phyloP scores from a whole-genome alignment of 2,113 vertebrate species.

The Heloderma charlesbogerti region DNA sequence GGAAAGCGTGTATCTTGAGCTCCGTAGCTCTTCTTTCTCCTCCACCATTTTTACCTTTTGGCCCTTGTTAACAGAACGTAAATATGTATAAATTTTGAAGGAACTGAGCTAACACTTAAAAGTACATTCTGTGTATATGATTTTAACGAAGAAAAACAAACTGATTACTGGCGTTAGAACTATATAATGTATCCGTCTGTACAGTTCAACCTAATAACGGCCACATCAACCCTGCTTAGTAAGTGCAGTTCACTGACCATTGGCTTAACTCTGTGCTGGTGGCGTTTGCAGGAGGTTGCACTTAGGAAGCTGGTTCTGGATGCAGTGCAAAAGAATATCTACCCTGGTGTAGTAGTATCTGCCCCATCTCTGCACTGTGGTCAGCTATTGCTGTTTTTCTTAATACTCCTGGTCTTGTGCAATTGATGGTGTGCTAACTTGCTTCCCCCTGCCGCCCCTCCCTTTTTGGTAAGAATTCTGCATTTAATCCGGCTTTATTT shows the following conservation, averaged over 20 bases:
- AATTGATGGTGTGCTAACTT: constrained; percentile 68
- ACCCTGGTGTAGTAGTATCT: constrained; percentile 72
- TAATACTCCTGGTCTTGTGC: constrained; percentile 64
- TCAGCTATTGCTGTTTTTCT: constrained; percentile 52
- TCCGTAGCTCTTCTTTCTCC: constrained; percentile 68
- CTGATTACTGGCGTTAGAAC: constrained; percentile 83
- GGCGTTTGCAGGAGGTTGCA: constrained; percentile 1
- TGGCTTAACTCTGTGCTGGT: constrained; percentile 58
- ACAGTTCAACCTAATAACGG: constrained; percentile 80
- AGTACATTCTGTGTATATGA: constrained; percentile 93
- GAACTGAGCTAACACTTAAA: constrained; percentile 88
- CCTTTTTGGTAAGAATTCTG: constrained; percentile 64
- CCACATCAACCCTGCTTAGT: constrained; percentile 66
- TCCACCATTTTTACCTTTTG: constrained; percentile 70
- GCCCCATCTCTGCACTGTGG: constrained; percentile 68
- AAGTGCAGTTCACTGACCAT: constrained; percentile 53
- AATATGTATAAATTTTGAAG: constrained; percentile 97
- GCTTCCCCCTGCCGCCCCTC: constrained; percentile 37
- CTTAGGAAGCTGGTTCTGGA: constrained; percentile 40
- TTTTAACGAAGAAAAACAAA: constrained; percentile 91
- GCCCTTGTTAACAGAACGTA: constrained; percentile 84
- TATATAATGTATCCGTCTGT: constrained; percentile 81
- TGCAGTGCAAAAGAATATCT: constrained; percentile 1
- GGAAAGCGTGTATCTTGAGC: constrained; percentile 63
- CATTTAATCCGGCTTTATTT: constrained; percentile 70